These are phyloP conservation scores for Solenopsis invicta DNA, from an alignment of 1,140 invertebrate genomes.

Conservation along the genomic window DNA sequence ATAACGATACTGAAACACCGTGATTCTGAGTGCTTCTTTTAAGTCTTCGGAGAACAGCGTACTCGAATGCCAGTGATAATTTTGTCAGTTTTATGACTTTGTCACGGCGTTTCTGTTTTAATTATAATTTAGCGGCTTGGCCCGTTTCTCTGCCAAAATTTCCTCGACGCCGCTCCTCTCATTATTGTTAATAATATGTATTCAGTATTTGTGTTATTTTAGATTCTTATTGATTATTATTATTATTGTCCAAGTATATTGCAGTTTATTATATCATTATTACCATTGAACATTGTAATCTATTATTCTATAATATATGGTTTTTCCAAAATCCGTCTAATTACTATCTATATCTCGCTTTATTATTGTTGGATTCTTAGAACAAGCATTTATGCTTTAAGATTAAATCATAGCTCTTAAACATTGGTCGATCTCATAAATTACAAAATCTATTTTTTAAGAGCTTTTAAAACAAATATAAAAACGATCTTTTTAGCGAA, in stretches of 20 bases:
- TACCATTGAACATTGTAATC: conserved; percentile 74
- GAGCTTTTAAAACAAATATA: too few relatives aligned
- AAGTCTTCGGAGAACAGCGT: conserved; percentile 27
- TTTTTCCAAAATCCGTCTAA: conserved; percentile 75
- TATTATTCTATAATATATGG: conserved; percentile 79
- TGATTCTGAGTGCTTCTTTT: conserved; percentile 45
- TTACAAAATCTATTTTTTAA: too few relatives aligned
- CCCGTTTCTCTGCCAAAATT: conserved; percentile 64
- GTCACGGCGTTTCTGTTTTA: conserved; percentile 52
- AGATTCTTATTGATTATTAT: conserved; percentile 73
- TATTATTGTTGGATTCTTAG: neutral
- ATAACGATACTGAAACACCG: conserved; percentile 21
- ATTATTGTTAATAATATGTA: conserved; percentile 79
- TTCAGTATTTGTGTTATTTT: conserved; percentile 82
- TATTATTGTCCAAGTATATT: conserved; percentile 74
- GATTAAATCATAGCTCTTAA: too few relatives aligned
- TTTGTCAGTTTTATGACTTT: conserved; percentile 26
- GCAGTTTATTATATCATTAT: conserved; percentile 76
- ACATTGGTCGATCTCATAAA: too few relatives aligned
- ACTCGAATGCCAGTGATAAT: neutral
- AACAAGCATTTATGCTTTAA: too few relatives aligned
- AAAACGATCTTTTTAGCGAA: too few relatives aligned
- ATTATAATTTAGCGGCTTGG: conserved; percentile 63
- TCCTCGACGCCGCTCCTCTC: conserved; percentile 66
- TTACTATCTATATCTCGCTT: neutral